A percentile compares a stretch with the other conserved stretches of the same genome.
phyloP scores from a whole-genome alignment of 2,888 invertebrate genomes.

The Aleiodes testaceus region DNA sequence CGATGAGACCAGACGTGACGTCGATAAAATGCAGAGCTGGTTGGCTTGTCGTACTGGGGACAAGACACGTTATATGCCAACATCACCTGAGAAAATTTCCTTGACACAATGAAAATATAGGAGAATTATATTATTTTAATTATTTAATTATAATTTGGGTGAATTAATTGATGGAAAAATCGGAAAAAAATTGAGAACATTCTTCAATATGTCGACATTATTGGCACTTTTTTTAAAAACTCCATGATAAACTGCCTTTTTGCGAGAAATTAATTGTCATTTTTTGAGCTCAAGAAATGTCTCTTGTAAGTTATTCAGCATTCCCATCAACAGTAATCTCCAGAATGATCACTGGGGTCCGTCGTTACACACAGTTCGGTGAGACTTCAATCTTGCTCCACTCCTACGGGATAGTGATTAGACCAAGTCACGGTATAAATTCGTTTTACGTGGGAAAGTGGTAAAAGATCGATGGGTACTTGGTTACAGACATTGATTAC shows the following conservation, averaged over 20 bases:
- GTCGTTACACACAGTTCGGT: constrained; percentile 33
- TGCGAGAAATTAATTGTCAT: too few relatives aligned
- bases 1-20: constrained; percentile 34
- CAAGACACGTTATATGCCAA: constrained; percentile 24
- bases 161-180: too few relatives aligned
- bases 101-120: constrained; percentile 5
- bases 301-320: constrained; percentile 15
- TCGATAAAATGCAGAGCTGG: constrained; percentile 26
- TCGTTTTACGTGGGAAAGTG: constrained; percentile 57
- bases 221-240: too few relatives aligned
- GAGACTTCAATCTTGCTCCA: constrained; percentile 22
- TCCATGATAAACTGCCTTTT: too few relatives aligned
- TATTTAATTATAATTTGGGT: too few relatives aligned
- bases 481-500: constrained; percentile 29
- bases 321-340: constrained; percentile 28
- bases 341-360: constrained; percentile 24
- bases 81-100: constrained; percentile 26
- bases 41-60: constrained; percentile 11
- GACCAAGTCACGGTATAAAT: constrained; percentile 35
- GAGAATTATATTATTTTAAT: too few relatives aligned
- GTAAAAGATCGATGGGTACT: constrained; percentile 57
- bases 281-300: not conserved
- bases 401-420: constrained; percentile 31
- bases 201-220: too few relatives aligned
- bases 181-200: too few relatives aligned